Percentiles rank a stretch among this genome's conserved stretches.
These are phyloP conservation scores for Drosophila suboccidentalis DNA, from an alignment of 2,888 invertebrate genomes.

Conservation along the genomic window DNA sequence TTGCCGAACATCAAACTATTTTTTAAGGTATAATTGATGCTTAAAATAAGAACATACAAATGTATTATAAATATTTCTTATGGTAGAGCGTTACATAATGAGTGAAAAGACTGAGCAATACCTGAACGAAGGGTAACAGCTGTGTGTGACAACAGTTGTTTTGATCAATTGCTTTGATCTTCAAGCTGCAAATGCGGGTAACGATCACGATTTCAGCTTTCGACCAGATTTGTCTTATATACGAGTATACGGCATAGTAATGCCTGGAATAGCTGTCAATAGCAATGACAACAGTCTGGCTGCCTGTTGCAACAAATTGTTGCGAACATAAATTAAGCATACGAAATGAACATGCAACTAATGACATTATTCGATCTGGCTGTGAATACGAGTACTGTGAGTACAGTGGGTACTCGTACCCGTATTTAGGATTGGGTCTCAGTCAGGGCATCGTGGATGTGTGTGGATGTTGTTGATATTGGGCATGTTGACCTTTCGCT, in stretches of 20 bases:
- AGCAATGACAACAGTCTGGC: conserved; percentile 49
- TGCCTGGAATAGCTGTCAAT: conserved; percentile 20
- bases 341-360: conserved; percentile 57
- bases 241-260: too few relatives aligned
- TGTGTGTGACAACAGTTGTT: conserved; percentile 43
- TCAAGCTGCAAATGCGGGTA: conserved; percentile 34
- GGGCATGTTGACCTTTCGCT: conserved; percentile 57
- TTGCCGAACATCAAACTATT: too few relatives aligned
- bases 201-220: conserved; percentile 55
- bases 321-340: conserved; percentile 73
- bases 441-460: conserved; percentile 12
- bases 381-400: neutral
- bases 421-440: conserved; percentile 3
- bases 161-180: conserved; percentile 67
- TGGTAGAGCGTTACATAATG: neutral
- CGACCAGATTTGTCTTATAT: conserved; percentile 39
- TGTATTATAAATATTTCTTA: neutral
- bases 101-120: neutral
- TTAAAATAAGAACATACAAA: too few relatives aligned
- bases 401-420: neutral
- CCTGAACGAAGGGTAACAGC: neutral
- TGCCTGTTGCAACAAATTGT: conserved; percentile 66
- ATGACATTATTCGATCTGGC: conserved; percentile 53
- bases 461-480: neutral
- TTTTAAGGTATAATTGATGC: too few relatives aligned